Conservation (phyloP, 1,140 invertebrate species). For the Pantala flavescens region DNA sequence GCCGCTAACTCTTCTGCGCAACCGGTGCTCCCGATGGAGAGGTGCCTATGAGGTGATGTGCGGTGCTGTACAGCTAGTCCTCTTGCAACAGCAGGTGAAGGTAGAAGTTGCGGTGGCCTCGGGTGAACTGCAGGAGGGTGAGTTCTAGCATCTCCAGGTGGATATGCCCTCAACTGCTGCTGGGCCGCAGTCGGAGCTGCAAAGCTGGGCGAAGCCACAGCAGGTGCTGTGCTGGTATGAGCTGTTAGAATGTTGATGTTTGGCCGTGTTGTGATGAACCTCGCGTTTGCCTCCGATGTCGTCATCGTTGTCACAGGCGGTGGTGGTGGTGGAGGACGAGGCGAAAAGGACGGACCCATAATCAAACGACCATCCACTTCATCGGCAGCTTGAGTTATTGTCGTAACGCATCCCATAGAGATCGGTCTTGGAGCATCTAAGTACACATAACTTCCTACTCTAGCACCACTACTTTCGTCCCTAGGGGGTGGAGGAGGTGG, state of each 20-base stretch:
- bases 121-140: constrained; percentile 21
- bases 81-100: constrained; percentile 21
- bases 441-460: background rate
- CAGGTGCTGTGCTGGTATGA: constrained; percentile 45
- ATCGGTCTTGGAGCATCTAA: background rate
- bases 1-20: constrained; percentile 32
- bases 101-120: constrained; percentile 21
- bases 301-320: constrained; percentile 27
- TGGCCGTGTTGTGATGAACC: constrained; percentile 53
- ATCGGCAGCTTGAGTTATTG: background rate
- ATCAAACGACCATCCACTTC: background rate
- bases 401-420: background rate
- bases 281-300: constrained; percentile 46
- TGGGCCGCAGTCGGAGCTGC: constrained; percentile 33
- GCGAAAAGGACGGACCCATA: constrained; percentile 34
- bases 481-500: constrained; percentile 32
- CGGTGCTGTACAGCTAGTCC: background rate
- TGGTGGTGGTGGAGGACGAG: constrained; percentile 26
- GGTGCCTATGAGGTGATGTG: background rate
- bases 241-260: constrained; percentile 56
- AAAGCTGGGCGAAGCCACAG: constrained; percentile 40
- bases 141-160: constrained; percentile 22
- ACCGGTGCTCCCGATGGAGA: background rate
- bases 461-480: background rate
- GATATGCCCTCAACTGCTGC: constrained; percentile 19